Base-by-base conservation (phyloP, 2,888 invertebrate species). In the Enchytraeus crypticus region DNA sequence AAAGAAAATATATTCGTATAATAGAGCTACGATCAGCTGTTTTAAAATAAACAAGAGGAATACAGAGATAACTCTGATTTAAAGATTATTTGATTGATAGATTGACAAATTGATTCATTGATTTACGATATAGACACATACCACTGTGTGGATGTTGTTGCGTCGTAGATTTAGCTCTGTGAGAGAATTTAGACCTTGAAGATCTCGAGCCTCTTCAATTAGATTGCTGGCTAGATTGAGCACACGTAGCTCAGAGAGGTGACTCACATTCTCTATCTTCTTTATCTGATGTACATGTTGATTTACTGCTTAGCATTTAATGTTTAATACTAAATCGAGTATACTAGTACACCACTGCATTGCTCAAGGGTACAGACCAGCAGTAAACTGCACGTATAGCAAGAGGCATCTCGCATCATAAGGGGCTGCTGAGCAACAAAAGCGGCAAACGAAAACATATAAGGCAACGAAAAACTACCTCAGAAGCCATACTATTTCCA, bases 221-320 rank as follows among this genome's bases (percentile, higher is more conserved):
- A 88, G 88, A 81, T 95, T 95, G 29, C 92, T 92, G 53, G 93
- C 92, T 72, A 93, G 83, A 81, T 95, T 95, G 54, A 95, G 83
- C 18, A 93, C 92, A 80, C 92, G 89, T 56, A 95, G 81, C 70
- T 90, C 88, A 57, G 81, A 82, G 65, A 91, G 83, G 71, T 79
- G 78, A 51, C 66, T 72, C 67, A 91, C 81, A 53, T 89, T 89
- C 30, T 82, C 83, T 26, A 90, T 85, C 77, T 86, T 86, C 51
- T 79, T 79, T 68, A 95, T 88, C 80, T 90, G 87, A n/a, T 67
- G 57, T 29, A 38, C n/a, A n/a, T n/a, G n/a, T n/a, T n/a, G 18
- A 62, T 18, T 11, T 43, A 11, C 11, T 43, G 43, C 43, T 14
- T 14, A 14, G n/a, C 11, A 14, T 14, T 43, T 43, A n/a, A 43